These are phyloP conservation scores for Galerucella calmariensis DNA, from an alignment of 2,888 invertebrate species.

Conservation along the genomic window DNA sequence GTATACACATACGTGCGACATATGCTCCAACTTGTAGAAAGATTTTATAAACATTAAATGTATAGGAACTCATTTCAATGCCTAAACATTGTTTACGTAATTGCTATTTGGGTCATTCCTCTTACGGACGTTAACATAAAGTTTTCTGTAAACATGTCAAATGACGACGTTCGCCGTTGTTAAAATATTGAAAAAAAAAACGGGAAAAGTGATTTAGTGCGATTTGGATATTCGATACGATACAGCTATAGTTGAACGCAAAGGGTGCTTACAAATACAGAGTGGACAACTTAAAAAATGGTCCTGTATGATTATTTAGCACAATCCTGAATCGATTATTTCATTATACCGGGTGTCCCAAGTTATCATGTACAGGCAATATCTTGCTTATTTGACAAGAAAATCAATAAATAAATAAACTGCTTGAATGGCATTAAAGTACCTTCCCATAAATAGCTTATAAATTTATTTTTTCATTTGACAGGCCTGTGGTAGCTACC, in stretches of 20 bases:
- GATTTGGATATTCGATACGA: not conserved
- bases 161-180: not conserved
- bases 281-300: not conserved
- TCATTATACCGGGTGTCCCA: too few species aligned
- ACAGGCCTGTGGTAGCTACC: too few species aligned
- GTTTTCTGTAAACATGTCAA: constrained; percentile 16
- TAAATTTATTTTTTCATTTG: too few species aligned
- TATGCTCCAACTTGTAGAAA: constrained; percentile 43
- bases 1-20: constrained; percentile 48
- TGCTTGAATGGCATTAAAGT: too few species aligned
- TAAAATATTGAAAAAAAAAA: not conserved
- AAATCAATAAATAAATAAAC: too few species aligned
- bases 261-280: not conserved
- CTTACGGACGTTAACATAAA: constrained; percentile 2
- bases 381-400: too few species aligned
- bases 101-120: constrained; percentile 17
- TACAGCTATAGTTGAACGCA: not conserved
- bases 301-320: too few species aligned
- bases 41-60: constrained; percentile 43
- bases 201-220: constrained; percentile 4
- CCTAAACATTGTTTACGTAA: constrained; percentile 15
- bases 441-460: too few species aligned
- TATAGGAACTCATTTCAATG: constrained; percentile 15
- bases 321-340: too few species aligned
- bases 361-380: too few species aligned